These are phyloP conservation scores for Manacus vitellinus DNA, from an alignment of 2,113 vertebrate species.

Conservation along the genomic window DNA sequence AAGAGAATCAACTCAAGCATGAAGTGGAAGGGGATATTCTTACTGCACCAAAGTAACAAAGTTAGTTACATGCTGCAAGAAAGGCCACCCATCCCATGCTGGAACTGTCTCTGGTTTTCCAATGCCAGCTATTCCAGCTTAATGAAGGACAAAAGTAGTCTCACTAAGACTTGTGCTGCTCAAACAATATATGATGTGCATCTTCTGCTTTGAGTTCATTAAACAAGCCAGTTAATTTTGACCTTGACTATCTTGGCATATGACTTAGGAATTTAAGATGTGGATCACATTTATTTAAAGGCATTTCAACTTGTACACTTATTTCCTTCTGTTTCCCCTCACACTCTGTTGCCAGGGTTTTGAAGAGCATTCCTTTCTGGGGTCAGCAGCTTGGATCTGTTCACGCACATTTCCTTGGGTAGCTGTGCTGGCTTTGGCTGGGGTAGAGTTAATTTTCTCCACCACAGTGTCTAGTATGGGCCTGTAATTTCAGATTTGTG, in stretches of 20 bases:
- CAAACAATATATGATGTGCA: not conserved
- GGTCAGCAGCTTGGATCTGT: not conserved
- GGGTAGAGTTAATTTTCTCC: not conserved
- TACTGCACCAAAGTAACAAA: not conserved
- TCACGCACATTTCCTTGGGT: not conserved
- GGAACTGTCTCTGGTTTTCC: not conserved
- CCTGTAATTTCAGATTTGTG: not conserved
- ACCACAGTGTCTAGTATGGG: not conserved
- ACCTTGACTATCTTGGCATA: not conserved
- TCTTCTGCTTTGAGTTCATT: not conserved
- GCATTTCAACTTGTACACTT: not conserved
- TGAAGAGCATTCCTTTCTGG: not conserved
- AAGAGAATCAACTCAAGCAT: not conserved
- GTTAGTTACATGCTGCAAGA: not conserved
- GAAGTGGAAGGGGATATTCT: not conserved
- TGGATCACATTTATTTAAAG: not conserved
- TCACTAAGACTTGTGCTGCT: not conserved
- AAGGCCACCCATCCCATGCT: not conserved
- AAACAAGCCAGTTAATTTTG: not conserved
- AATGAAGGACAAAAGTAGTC: not conserved
- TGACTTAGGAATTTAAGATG: not conserved
- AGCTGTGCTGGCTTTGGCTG: not conserved
- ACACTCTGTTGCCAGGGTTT: not conserved
- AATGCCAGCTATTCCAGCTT: not conserved
- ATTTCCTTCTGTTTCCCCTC: not conserved